These are phyloP conservation scores for Mimachlamys varia DNA, from an alignment of 2,888 invertebrate genomes.

Conservation along the genomic window DNA sequence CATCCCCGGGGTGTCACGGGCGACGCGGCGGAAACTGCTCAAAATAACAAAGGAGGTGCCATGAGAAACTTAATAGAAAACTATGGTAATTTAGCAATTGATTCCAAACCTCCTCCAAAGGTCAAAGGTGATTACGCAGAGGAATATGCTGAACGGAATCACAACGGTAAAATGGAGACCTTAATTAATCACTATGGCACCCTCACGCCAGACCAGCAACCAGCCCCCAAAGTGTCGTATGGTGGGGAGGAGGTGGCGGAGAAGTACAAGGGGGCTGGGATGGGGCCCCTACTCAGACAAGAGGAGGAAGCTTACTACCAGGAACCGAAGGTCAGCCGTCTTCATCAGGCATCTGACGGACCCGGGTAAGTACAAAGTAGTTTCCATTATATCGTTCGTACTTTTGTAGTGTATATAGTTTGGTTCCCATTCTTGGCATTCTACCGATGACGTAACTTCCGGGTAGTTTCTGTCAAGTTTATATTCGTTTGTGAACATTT, in stretches of 20 bases:
- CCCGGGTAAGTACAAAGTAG: slow-evolving; percentile 64
- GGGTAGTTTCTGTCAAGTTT: not conserved
- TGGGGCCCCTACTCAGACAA: slow-evolving; percentile 74
- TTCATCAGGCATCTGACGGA: slow-evolving; percentile 72
- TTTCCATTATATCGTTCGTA: not conserved
- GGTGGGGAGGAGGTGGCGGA: slow-evolving; percentile 71
- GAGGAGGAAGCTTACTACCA: slow-evolving; percentile 62
- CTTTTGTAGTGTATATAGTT: not conserved
- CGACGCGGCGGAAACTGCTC: slow-evolving; percentile 68
- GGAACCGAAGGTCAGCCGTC: slow-evolving; percentile 66
- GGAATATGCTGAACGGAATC: slow-evolving; percentile 72
- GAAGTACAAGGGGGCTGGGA: slow-evolving; percentile 70
- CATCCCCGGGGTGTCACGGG: slow-evolving; percentile 71
- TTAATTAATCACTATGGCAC: slow-evolving; percentile 69
- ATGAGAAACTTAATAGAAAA: slow-evolving; percentile 73
- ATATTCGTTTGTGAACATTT: too few relatives aligned
- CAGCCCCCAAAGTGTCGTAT: slow-evolving; percentile 65
- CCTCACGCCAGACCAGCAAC: slow-evolving; percentile 60
- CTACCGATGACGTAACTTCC: not conserved
- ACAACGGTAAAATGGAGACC: slow-evolving; percentile 68
- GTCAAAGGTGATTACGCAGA: slow-evolving; percentile 71
- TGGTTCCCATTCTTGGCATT: not conserved
- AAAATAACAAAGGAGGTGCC: slow-evolving; percentile 70
- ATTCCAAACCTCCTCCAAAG: slow-evolving; percentile 64
- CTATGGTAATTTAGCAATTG: slow-evolving; percentile 68